Base-by-base conservation (phyloP, 1,140 invertebrate genomes). In the Microplitis demolitor region DNA sequence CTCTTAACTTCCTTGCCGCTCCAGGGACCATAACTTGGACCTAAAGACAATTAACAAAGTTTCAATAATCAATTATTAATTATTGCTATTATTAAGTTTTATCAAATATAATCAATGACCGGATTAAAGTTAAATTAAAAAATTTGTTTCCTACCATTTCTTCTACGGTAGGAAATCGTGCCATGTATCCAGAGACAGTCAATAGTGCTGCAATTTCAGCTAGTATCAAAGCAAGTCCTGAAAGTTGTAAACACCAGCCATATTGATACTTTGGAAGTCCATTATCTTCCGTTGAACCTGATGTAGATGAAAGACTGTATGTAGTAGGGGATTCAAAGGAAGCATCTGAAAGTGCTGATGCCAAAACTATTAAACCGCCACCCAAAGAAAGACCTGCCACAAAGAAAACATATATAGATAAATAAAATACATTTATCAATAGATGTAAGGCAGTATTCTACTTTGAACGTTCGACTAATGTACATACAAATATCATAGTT, bases 201-300 rank as follows among this genome's bases (percentile, higher is more conserved):
- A 92, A 86, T 16, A 91, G 86, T 1, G 91, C 92, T 0, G 91
- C 90, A 63, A 92, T 80, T 84, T 93, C 91, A 6, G 91, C 89
- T 76, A 91, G 85, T 72, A 93, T 89, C 72, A 93, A 88, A 53
- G 91, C 90, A 51, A 89, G 85, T 34, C 91, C 90, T 4, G 92
- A 91, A 11, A 91, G 88, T 77, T 92, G 90, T 79, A 93, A 92
- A 70, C 91, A 92, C 91, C 91, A 93, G 58, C 92, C 92, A 80
- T 93, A 93, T 31, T 88, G 87, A 83, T 91, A 91, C 73, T 89
- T 88, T 75, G 89, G 90, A 66, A 86, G 72, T 69, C 81, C 80
- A 58, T 83, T 83, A 69, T 85, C 82, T 13, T 85, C 83, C 33
- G 79, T 73, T 68, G 81, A 78, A 74, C 78, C 79, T 24, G 80